Evolutionary conservation across 64 coral and sea anemone genomes (phyloP).

Genomic region (Montipora efflorescens): DNA sequence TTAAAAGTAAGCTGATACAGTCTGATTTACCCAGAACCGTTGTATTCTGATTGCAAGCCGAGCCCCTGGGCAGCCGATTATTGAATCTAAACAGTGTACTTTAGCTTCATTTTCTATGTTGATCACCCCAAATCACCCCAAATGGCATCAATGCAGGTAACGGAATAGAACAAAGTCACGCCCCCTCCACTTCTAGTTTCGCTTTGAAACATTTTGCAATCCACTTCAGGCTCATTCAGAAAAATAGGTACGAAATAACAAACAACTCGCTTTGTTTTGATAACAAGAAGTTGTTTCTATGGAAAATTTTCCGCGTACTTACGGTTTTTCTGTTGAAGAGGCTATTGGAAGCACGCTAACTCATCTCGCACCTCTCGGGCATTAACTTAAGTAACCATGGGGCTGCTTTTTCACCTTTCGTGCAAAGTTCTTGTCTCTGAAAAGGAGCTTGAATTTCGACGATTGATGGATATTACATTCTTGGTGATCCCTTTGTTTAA

Average conservation of each 20-base stretch:
- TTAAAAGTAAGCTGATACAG: conserved; percentile 34
- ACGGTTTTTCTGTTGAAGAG: too few relatives aligned
- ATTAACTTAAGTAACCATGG: background rate
- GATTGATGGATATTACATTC: conserved; percentile 26
- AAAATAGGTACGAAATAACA: background rate
- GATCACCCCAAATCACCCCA: background rate
- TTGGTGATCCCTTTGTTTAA: background rate
- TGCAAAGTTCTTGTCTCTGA: background rate
- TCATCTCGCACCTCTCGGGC: too few relatives aligned
- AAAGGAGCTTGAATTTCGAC: conserved; percentile 9
- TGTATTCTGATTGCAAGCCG: background rate
- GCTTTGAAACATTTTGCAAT: background rate
- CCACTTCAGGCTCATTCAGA: background rate
- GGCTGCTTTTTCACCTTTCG: background rate
- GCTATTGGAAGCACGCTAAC: too few relatives aligned
- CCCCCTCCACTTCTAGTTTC: background rate
- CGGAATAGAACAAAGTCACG: background rate
- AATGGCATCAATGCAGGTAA: background rate
- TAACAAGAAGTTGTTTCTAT: background rate
- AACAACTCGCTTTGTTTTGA: background rate
- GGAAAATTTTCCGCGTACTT: background rate
- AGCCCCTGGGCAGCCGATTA: background rate
- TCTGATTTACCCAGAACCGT: background rate
- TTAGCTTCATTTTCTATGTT: background rate
- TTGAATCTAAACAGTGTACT: background rate